Conservation (phyloP, 2,888 invertebrate species). For the Helobdella robusta region DNA sequence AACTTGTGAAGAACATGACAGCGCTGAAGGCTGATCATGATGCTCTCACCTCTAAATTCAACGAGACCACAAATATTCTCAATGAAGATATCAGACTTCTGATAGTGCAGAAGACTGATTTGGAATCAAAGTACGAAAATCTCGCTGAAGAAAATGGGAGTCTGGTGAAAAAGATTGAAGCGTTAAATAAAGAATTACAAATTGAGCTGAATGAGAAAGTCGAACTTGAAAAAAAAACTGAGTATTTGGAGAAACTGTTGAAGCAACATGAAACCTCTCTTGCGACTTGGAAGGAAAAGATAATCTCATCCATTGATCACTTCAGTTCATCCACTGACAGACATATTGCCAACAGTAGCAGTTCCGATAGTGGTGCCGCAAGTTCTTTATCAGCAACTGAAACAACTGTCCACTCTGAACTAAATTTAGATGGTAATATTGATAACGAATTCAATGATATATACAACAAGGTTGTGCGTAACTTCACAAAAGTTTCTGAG, state of each 20-base stretch:
- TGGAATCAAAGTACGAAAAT: conserved; percentile 2
- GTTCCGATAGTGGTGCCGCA: too few species aligned
- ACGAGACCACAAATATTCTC: background rate
- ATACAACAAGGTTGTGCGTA: too few species aligned
- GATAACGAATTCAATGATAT: too few species aligned
- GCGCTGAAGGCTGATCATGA: conserved; percentile 12
- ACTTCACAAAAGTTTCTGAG: too few species aligned
- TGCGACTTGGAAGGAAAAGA: background rate
- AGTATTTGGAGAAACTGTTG: background rate
- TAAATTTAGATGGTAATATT: background rate
- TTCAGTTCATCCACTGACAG: too few species aligned
- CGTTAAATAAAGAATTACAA: background rate
- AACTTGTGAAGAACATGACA: background rate
- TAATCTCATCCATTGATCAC: too few species aligned
- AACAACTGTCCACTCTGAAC: background rate
- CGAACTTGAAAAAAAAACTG: background rate
- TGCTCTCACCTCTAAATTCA: background rate
- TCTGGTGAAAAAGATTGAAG: background rate
- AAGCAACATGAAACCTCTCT: background rate
- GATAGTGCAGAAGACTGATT: background rate
- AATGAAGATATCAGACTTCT: background rate
- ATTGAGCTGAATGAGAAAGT: background rate
- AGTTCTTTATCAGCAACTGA: background rate
- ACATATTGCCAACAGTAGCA: too few species aligned
- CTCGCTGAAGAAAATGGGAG: background rate